These are phyloP conservation scores for Watsonalla binaria DNA, from an alignment of 2,888 invertebrate species.

Conservation along the genomic window DNA sequence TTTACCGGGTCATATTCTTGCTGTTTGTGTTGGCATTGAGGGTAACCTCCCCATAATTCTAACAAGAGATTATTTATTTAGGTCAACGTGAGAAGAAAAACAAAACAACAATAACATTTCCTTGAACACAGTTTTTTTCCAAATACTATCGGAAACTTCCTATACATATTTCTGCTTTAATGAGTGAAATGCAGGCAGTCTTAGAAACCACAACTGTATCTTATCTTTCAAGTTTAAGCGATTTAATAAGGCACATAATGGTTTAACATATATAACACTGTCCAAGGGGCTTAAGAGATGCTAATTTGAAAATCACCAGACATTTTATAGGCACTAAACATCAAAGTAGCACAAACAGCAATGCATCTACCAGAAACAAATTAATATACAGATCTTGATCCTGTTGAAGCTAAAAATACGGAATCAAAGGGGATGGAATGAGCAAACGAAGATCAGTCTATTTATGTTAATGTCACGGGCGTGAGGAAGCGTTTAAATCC, in stretches of 20 bases:
- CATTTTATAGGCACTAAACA: conserved; percentile 64
- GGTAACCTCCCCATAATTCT: no score
- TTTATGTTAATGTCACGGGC: conserved; percentile 79
- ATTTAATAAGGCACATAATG: conserved; percentile 30
- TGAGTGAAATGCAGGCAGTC: background rate
- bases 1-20: no score
- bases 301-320: conserved; percentile 69
- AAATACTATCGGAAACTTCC: background rate
- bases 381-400: conserved; percentile 71
- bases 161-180: background rate
- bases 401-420: conserved; percentile 70
- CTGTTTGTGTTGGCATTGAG: no score
- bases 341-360: conserved; percentile 67
- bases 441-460: conserved; percentile 73
- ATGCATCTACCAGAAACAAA: conserved; percentile 60
- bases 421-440: conserved; percentile 73
- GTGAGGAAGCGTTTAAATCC: conserved; percentile 80
- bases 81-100: background rate
- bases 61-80: background rate
- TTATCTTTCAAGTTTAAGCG: conserved; percentile 19
- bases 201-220: conserved; percentile 13
- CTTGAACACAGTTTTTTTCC: background rate
- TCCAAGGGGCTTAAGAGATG: conserved; percentile 42
- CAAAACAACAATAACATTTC: background rate
- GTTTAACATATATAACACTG: conserved; percentile 42